These are phyloP conservation scores for Bagarius yarrelli DNA, from an alignment of 2,113 vertebrate genomes.

Conservation along the genomic window DNA sequence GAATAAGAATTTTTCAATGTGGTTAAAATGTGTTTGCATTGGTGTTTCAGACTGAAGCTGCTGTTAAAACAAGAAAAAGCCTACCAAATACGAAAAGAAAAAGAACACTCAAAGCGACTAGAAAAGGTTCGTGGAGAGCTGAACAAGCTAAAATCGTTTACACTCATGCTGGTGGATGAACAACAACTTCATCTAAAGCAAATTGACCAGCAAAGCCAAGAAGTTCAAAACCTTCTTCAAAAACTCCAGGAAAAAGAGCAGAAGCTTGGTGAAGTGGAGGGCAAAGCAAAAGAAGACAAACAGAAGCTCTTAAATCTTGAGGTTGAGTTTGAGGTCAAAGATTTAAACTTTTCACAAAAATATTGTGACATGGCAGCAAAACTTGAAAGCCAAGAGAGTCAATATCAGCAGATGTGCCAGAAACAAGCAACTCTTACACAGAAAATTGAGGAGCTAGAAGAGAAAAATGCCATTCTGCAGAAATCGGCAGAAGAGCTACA, in stretches of 20 bases:
- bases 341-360: conserved; percentile 80
- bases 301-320: conserved; percentile 84
- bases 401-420: conserved; percentile 82
- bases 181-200: conserved; percentile 94
- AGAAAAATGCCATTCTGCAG: conserved; percentile 80
- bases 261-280: conserved; percentile 74
- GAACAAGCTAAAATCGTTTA: conserved; percentile 94
- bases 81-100: conserved; percentile 89
- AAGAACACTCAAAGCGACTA: conserved; percentile 85
- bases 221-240: conserved; percentile 85
- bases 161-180: conserved; percentile 96
- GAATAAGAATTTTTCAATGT: no score
- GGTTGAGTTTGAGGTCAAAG: conserved; percentile 85
- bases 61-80: conserved; percentile 94
- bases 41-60: conserved; percentile 83
- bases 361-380: conserved; percentile 92
- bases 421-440: conserved; percentile 79
- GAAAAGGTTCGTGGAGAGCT: conserved; percentile 87
- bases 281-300: conserved; percentile 81
- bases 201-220: conserved; percentile 88
- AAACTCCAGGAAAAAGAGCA: conserved; percentile 87
- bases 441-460: conserved; percentile 89
- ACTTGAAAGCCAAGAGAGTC: conserved; percentile 80
- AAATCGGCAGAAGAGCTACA: conserved; percentile 90
- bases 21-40: background rate